Evolutionary conservation across 2,888 invertebrate genomes (phyloP).

Genomic region (Archips xylosteana): DNA sequence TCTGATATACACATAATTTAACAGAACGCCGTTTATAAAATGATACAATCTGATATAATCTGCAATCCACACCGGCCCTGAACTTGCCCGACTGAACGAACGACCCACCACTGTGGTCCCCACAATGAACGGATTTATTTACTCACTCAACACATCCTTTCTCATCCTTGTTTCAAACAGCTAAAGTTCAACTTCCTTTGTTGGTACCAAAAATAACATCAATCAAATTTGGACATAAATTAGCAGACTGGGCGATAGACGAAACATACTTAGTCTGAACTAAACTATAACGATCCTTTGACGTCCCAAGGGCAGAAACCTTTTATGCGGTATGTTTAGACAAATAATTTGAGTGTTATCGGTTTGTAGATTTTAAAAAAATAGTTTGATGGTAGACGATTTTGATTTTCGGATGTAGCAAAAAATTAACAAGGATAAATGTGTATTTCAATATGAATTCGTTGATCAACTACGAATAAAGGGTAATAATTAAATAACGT

Average conservation of each 20-base stretch:
- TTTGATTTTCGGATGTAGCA: not conserved
- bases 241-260: slow-evolving; percentile 48
- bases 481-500: too few species aligned
- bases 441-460: not conserved
- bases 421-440: not conserved
- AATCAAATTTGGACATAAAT: slow-evolving; percentile 51
- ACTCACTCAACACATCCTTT: not conserved
- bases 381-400: not conserved
- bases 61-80: slow-evolving; percentile 43
- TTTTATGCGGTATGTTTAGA: slow-evolving; percentile 11
- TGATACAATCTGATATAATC: slow-evolving; percentile 9
- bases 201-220: slow-evolving; percentile 44
- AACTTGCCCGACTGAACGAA: slow-evolving; percentile 55
- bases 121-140: slow-evolving; percentile 30
- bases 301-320: slow-evolving; percentile 49
- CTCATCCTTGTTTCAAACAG: not conserved
- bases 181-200: slow-evolving; percentile 8
- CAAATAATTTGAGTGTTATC: not conserved
- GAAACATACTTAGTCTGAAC: slow-evolving; percentile 49
- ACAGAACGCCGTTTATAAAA: not conserved
- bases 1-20: not conserved
- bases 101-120: slow-evolving; percentile 49
- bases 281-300: slow-evolving; percentile 46
- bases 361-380: not conserved
- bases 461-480: not conserved